Percentiles rank a stretch among this genome's conserved stretches.
phyloP scores from a whole-genome alignment of 2,797 vertebrate genomes.

The Sebastes trivittatus region DNA sequence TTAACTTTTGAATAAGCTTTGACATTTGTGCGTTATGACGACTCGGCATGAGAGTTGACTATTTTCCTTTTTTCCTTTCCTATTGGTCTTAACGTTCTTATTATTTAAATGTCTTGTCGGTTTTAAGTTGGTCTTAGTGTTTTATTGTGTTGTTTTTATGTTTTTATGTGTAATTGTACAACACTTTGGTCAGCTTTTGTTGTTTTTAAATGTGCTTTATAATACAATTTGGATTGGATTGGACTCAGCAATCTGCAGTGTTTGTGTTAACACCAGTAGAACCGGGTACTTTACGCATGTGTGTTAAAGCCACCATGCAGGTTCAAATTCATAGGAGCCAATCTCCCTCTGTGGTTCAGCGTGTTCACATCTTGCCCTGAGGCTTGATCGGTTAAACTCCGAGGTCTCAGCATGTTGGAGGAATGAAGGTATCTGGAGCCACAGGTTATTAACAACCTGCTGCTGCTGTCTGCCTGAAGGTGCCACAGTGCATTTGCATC shows the following conservation, averaged over 20 bases:
- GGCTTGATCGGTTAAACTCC: slow-evolving; percentile 24
- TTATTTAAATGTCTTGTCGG: too few species aligned
- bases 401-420: slow-evolving; percentile 41
- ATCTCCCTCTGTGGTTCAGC: not conserved
- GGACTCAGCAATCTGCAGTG: slow-evolving; percentile 12
- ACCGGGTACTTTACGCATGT: not conserved
- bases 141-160: too few species aligned
- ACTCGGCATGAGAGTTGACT: not conserved
- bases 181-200: too few species aligned
- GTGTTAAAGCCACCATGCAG: not conserved
- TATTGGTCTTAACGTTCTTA: too few species aligned
- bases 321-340: slow-evolving; percentile 42
- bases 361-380: not conserved
- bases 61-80: too few species aligned
- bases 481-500: not conserved
- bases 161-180: too few species aligned
- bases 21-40: not conserved
- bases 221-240: too few species aligned
- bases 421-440: slow-evolving; percentile 41
- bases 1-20: not conserved
- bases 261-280: slow-evolving; percentile 25
- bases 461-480: slow-evolving; percentile 2
- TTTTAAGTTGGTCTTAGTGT: too few species aligned
- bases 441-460: slow-evolving; percentile 20
- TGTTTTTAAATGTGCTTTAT: too few species aligned